These are phyloP conservation scores for Mesodorylaimus sp. DNA, from an alignment of 2,888 invertebrate genomes.

Conservation along the genomic window DNA sequence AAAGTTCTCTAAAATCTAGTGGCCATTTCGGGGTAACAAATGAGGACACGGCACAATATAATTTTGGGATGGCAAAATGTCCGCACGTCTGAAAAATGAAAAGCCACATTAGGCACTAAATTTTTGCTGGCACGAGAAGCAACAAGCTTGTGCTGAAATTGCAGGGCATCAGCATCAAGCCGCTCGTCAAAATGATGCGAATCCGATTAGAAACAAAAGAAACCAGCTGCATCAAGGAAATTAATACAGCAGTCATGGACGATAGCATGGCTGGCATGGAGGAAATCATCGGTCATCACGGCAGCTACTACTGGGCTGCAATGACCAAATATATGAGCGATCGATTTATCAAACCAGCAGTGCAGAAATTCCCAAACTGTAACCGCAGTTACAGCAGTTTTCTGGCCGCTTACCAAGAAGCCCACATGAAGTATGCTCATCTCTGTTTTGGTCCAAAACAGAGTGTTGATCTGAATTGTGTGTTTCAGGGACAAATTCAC, in stretches of 20 bases:
- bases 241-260: slow-evolving; percentile 24
- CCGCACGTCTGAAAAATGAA: too few species aligned
- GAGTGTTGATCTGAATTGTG: too few species aligned
- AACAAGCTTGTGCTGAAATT: slow-evolving; percentile 1
- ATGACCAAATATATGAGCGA: slow-evolving; percentile 1
- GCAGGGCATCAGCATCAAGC: slow-evolving; percentile 37
- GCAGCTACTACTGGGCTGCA: slow-evolving; percentile 27
- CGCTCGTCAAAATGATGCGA: slow-evolving; percentile 33
- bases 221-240: slow-evolving; percentile 27
- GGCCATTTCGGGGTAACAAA: too few species aligned
- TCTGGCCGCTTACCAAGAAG: not conserved
- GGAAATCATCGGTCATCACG: slow-evolving; percentile 32
- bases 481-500: too few species aligned
- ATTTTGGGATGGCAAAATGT: too few species aligned
- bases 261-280: slow-evolving; percentile 36
- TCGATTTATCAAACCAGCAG: not conserved
- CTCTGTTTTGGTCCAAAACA: not conserved
- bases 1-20: too few species aligned
- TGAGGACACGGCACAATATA: too few species aligned
- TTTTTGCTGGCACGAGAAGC: too few species aligned
- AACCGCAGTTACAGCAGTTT: not conserved
- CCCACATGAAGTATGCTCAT: not conserved
- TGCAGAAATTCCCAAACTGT: not conserved
- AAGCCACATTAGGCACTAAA: too few species aligned
- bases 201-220: slow-evolving; percentile 25